phyloP scores from a whole-genome alignment of 1,140 invertebrate species.

The Phocides pigmalion region DNA sequence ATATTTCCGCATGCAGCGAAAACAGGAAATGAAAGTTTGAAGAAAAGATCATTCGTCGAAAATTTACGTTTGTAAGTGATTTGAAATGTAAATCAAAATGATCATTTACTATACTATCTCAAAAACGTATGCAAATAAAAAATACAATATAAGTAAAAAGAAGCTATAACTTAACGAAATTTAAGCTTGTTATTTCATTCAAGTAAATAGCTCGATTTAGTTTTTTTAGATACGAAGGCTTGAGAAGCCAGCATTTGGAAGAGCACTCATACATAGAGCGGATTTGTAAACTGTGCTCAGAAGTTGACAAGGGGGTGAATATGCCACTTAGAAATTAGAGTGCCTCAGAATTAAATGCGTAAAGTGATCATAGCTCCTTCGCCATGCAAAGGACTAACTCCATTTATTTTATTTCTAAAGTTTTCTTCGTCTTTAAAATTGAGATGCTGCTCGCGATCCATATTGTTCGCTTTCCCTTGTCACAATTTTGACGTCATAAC shows the following conservation, averaged over 20 bases:
- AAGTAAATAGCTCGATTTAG: background rate
- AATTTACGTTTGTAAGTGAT: background rate
- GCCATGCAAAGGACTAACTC: slow-evolving; percentile 6
- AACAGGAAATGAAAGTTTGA: slow-evolving; percentile 12
- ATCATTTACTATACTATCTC: too few relatives aligned
- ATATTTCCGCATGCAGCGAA: slow-evolving; percentile 1
- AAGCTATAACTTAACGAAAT: too few relatives aligned
- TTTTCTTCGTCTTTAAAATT: slow-evolving; percentile 16
- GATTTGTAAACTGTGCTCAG: slow-evolving; percentile 15
- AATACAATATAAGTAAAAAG: too few relatives aligned
- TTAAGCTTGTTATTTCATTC: background rate
- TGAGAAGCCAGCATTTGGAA: background rate
- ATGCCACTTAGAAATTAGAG: slow-evolving; percentile 13
- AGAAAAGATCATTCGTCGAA: background rate
- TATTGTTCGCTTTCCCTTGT: slow-evolving; percentile 9
- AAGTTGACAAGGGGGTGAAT: slow-evolving; percentile 21
- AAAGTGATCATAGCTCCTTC: slow-evolving; percentile 16
- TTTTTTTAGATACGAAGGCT: background rate
- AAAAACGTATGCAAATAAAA: too few relatives aligned
- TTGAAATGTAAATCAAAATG: background rate
- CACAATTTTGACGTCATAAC: slow-evolving; percentile 1
- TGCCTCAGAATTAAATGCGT: slow-evolving; percentile 4
- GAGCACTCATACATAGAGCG: slow-evolving; percentile 6
- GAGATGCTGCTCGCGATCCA: slow-evolving; percentile 6
- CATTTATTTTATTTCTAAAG: slow-evolving; percentile 22